Evolutionary conservation across 37 sponge, comb jelly and placozoan genomes (phyloP).

Genomic region (Beroe forskalii): DNA sequence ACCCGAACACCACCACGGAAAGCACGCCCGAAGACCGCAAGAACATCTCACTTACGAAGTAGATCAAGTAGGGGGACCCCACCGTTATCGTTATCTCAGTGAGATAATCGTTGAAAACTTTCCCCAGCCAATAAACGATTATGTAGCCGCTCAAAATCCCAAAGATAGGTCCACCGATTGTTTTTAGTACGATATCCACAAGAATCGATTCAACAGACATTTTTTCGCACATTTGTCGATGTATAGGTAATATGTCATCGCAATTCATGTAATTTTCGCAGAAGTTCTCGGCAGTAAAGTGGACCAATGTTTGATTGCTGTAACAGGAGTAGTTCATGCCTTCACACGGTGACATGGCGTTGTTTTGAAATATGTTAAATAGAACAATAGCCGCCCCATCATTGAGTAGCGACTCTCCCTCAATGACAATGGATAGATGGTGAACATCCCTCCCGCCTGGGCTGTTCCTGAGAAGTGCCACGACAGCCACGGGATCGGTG

Average conservation of each 20-base stretch:
- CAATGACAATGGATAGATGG: conserved; percentile 82
- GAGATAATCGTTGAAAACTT: conserved; percentile 89
- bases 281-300: conserved; percentile 2
- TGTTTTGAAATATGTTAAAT: conserved; percentile 78
- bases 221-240: not conserved
- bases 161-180: conserved; percentile 77
- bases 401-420: conserved; percentile 93
- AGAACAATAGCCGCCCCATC: conserved; percentile 92
- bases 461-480: conserved; percentile 75
- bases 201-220: not conserved
- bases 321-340: not conserved
- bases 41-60: conserved; percentile 79
- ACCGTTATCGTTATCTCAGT: conserved; percentile 92
- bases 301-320: not conserved
- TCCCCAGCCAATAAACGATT: conserved; percentile 80
- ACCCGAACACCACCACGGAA: conserved; percentile 82
- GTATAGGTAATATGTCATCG: not conserved
- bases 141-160: conserved; percentile 83
- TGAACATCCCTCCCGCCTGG: conserved; percentile 50
- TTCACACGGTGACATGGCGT: conserved; percentile 54
- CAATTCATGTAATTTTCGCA: conserved; percentile 43
- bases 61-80: conserved; percentile 87
- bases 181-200: conserved; percentile 15
- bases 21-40: conserved; percentile 85
- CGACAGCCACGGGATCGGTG: conserved; percentile 93